Evolutionary conservation across 2,113 vertebrate genomes (phyloP).

Genomic region (Lamprotornis superbus): DNA sequence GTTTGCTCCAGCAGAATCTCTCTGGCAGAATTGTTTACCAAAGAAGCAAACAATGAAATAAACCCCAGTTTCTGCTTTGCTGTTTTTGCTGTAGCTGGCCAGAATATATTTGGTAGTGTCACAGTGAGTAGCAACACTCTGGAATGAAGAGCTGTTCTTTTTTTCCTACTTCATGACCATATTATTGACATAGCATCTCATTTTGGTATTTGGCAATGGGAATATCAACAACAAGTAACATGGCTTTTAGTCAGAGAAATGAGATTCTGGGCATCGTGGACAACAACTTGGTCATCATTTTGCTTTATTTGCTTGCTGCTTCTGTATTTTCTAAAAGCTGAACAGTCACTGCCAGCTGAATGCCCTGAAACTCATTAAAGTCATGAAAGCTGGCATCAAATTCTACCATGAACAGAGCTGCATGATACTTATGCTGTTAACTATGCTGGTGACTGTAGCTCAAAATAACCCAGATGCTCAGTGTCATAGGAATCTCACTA

Average conservation of each 20-base stretch:
- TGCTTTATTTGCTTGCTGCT: not conserved
- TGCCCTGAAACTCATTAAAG: not conserved
- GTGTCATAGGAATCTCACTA: not conserved
- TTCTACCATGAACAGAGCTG: not conserved
- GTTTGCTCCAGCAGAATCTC: not conserved
- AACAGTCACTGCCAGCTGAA: not conserved
- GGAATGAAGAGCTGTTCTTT: not conserved
- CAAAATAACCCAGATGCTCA: not conserved
- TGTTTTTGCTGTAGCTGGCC: not conserved
- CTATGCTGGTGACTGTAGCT: not conserved
- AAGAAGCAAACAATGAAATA: not conserved
- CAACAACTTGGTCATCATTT: not conserved
- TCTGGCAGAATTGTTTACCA: not conserved
- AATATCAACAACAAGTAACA: not conserved
- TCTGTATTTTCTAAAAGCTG: not conserved
- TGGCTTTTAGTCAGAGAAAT: not conserved
- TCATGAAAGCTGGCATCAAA: not conserved
- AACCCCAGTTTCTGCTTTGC: not conserved
- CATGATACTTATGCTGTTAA: not conserved
- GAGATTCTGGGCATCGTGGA: not conserved
- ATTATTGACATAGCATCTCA: not conserved
- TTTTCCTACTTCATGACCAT: not conserved
- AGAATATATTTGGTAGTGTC: not conserved
- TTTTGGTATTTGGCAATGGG: not conserved
- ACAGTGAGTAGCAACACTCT: not conserved